Evolutionary conservation across 2,113 vertebrate genomes (phyloP).

Genomic region (Grammomys surdaster): DNA sequence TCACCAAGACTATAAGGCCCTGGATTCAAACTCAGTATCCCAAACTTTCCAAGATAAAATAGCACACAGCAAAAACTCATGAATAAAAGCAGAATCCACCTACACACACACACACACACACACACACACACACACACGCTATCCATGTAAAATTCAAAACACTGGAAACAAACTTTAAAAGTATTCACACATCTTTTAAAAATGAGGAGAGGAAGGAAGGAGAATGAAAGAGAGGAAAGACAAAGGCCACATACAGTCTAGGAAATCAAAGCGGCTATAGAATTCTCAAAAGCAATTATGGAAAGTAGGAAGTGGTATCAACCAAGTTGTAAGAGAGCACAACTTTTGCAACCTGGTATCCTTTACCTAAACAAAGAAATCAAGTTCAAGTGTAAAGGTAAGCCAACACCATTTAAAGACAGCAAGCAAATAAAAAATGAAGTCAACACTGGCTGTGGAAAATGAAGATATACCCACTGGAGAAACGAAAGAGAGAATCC

Average conservation of each 20-base stretch:
- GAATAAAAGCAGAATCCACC: not conserved
- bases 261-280: not conserved
- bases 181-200: slow-evolving; percentile 11
- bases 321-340: not conserved
- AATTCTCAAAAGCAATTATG: slow-evolving; percentile 48
- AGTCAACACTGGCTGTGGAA: not conserved
- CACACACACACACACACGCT: not conserved
- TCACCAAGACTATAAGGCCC: not conserved
- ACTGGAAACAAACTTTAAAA: slow-evolving; percentile 7
- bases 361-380: slow-evolving; percentile 28
- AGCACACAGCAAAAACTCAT: slow-evolving; percentile 1
- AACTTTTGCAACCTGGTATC: not conserved
- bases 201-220: not conserved
- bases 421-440: slow-evolving; percentile 48
- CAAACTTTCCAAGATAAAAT: slow-evolving; percentile 26
- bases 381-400: not conserved
- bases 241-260: not conserved
- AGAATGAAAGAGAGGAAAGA: not conserved
- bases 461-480: not conserved
- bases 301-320: not conserved
- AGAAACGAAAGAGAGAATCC: not conserved
- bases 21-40: not conserved
- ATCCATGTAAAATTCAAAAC: slow-evolving; percentile 2
- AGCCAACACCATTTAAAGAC: slow-evolving; percentile 32
- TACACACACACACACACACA: not conserved